Base-by-base conservation (phyloP, 2,888 invertebrate genomes). In the Hydrotaea cyrtoneurina region DNA sequence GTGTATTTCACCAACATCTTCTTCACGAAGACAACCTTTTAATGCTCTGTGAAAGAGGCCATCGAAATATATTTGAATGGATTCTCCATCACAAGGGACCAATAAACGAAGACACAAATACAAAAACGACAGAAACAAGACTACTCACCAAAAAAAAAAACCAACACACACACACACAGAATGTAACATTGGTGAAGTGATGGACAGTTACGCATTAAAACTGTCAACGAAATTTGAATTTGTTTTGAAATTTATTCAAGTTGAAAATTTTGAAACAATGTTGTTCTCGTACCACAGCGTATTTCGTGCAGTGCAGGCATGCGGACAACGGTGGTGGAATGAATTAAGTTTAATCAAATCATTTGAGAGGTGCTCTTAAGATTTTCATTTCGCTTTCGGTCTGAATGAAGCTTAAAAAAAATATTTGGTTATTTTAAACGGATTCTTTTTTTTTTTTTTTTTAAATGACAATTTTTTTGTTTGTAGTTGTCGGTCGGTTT, bases 121-220 rank as follows among this genome's bases (percentile, higher is more conserved):
- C 50, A 72, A 77, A 69, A 77, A 62, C 17, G 15, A 31, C 23
- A 46, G n/a, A 21, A 59, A 57, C 57, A 39, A 53, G 17, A 46
- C 62, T 84, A n/a, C n/a, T n/a, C n/a, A n/a, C 87, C 88, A 86
- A 82, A 86, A 86, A 88, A 83, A 87, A 90, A 89, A 91, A 89
- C 89, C 83, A 73, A 69, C n/a, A n/a, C n/a, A n/a, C n/a, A n/a
- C n/a, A n/a, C n/a, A n/a, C n/a, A n/a, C n/a, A n/a, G n/a, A n/a
- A n/a, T n/a, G 59, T 83, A 87, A 77, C 66, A 82, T 75, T 64
- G 69, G 10, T 43, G 82, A 89, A 88, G 88, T 91, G 91, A 90
- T 90, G 90, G 91, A 89, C 86, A 82, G 66, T 79, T 85, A 82
- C 89, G 89, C 90, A 91, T 90, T 91, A 90, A 91, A 91, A 89